Evolutionary conservation across 2,888 invertebrate genomes (phyloP).

Genomic region (Exephanes ischioxanthus): DNA sequence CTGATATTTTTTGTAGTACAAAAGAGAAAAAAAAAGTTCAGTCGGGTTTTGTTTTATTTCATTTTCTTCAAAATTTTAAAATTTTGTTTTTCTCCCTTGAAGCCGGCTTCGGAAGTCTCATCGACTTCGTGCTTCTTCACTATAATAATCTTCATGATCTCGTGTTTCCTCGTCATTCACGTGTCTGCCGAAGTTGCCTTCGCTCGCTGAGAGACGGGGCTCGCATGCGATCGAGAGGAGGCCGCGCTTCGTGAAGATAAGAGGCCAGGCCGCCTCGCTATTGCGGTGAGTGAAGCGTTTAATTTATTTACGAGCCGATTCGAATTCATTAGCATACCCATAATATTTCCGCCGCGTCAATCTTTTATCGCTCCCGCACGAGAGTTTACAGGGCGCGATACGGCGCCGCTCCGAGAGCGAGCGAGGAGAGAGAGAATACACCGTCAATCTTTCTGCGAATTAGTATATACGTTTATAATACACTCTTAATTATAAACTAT

Average conservation of each 20-base stretch:
- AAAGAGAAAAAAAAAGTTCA: too few species aligned
- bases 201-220: constrained; percentile 21
- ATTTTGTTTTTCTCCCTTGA: too few species aligned
- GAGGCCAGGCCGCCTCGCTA: constrained; percentile 29
- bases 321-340: constrained; percentile 69
- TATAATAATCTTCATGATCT: constrained; percentile 21
- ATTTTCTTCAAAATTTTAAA: too few species aligned
- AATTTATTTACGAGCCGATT: constrained; percentile 70
- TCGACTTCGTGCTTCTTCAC: too few species aligned
- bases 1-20: too few species aligned
- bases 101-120: too few species aligned
- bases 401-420: neutral
- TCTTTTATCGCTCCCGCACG: neutral
- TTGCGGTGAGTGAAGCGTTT: constrained; percentile 63
- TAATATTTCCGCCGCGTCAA: constrained; percentile 55
- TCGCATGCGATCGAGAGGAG: constrained; percentile 31
- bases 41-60: too few species aligned
- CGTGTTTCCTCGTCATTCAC: constrained; percentile 38
- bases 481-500: constrained; percentile 21
- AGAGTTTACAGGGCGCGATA: neutral
- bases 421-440: constrained; percentile 12
- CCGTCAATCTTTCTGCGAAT: constrained; percentile 20
- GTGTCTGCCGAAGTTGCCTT: constrained; percentile 31
- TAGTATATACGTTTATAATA: constrained; percentile 18
- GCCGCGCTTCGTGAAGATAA: constrained; percentile 27